Conservation (phyloP, 2,888 invertebrate species). For the Cheilosia variabilis region DNA sequence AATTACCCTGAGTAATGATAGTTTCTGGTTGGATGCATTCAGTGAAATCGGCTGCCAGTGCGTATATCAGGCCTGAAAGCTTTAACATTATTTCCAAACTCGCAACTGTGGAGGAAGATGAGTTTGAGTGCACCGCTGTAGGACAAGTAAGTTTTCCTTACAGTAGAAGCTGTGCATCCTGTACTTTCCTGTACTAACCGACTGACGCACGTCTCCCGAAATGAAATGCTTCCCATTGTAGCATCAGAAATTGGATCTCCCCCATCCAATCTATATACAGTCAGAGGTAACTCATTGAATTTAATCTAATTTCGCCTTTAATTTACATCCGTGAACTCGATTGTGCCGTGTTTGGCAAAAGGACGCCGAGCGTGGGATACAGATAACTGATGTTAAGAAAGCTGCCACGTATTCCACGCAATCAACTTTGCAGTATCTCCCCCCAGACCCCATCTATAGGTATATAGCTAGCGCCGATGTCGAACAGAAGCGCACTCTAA, state of each 20-base stretch:
- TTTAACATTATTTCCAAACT: neutral
- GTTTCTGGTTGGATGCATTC: neutral
- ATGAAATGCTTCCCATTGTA: constrained; percentile 12
- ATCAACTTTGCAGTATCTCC: neutral
- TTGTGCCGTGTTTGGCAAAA: constrained; percentile 4
- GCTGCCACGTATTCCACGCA: constrained; percentile 30
- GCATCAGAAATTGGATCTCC: constrained; percentile 5
- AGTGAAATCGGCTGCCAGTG: neutral
- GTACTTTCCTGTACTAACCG: too few relatives aligned
- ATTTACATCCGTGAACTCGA: constrained; percentile 41
- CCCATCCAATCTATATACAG: too few relatives aligned
- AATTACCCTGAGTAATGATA: neutral
- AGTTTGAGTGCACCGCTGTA: too few relatives aligned
- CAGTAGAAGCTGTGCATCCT: too few relatives aligned
- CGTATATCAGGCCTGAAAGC: neutral
- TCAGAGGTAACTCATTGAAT: constrained; percentile 43
- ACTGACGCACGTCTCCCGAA: neutral
- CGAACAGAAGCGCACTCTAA: constrained; percentile 26
- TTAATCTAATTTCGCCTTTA: constrained; percentile 54
- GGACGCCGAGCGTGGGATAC: neutral
- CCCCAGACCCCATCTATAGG: neutral
- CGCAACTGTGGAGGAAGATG: too few relatives aligned
- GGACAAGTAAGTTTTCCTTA: too few relatives aligned
- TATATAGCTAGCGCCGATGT: neutral
- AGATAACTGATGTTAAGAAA: neutral